Base-by-base conservation (phyloP, 1,140 invertebrate genomes). In the Zaprionus davidi region DNA sequence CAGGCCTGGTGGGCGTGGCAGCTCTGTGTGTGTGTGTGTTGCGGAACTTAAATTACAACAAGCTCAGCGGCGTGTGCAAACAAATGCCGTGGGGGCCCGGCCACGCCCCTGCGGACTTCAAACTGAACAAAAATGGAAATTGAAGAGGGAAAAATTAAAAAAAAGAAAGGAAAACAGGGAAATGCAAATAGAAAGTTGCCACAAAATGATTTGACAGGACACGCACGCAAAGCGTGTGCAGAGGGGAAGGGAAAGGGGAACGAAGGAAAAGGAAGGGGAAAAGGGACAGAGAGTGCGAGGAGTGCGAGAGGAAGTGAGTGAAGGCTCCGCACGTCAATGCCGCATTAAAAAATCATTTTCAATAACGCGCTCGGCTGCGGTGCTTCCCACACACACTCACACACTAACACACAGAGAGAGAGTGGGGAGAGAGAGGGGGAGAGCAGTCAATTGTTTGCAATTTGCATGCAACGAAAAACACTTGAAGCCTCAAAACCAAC, bases 271-370 rank as follows among this genome's bases (percentile, higher is more conserved):
- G 22, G n/a, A n/a, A 49, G 44, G 17, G 41, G 20, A n/a, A 15
- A 9, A 7, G 26, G 26, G 13, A 31, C 31, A 13, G 44, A 22
- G 28, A 13, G 56, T 20, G 26, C 6, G 26, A 28, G 26, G 26
- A 31, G 20, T 5, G 31, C 9, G 31, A 31, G 31, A 3, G 31
- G 9, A 31, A 51, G 62, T 41, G 9, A 31, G 31, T 31, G 31
- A 31, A 31, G 31, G 31, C 31, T 31, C 31, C 57, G 67, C 72
- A 73, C 68, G 66, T 79, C 83, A 80, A 81, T 87, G 71, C 70
- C 73, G 59, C 80, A 87, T 87, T 87, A 87, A 87, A 87, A 87
- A 87, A 87, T 87, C 83, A 87, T 87, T 87, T 87, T 87, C 83
- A 87, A 88, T 87, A 87, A 87, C 84, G 80, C 74, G 79, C 84